Percentiles rank a stretch among this genome's conserved stretches.
These are phyloP conservation scores for Pachycephus smyrnensis DNA, from an alignment of 2,888 invertebrate species.

Conservation along the genomic window DNA sequence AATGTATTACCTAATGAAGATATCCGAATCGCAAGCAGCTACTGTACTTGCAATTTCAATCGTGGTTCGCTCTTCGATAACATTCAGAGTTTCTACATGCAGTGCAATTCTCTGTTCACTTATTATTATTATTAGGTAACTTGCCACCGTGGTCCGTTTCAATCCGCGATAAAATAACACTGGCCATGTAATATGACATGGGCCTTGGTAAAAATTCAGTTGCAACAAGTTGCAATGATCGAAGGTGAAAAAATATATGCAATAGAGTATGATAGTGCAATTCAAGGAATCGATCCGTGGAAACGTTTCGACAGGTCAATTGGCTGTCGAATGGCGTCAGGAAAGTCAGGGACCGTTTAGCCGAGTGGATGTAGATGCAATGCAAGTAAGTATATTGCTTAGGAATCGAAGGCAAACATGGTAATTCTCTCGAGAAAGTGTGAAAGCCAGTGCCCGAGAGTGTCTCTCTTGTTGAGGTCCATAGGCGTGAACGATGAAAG, in stretches of 20 bases:
- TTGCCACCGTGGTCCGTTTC: neutral
- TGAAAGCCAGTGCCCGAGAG: slow-evolving; percentile 27
- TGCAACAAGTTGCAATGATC: neutral
- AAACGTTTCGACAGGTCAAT: neutral
- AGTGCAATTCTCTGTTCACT: neutral
- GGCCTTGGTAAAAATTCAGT: neutral
- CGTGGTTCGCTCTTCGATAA: neutral
- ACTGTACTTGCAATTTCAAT: neutral
- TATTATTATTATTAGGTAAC: neutral
- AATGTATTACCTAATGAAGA: neutral
- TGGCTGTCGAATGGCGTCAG: neutral
- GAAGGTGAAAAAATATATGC: neutral
- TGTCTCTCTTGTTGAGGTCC: neutral
- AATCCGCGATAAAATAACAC: neutral
- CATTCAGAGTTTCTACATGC: neutral
- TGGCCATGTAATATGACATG: neutral
- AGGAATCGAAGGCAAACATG: slow-evolving; percentile 2
- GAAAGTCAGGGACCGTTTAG: neutral
- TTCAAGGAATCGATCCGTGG: neutral
- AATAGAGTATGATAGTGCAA: neutral
- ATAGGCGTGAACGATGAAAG: slow-evolving; percentile 4
- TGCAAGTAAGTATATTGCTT: neutral
- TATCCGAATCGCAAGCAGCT: neutral
- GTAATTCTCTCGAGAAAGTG: slow-evolving; percentile 38
- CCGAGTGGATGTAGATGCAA: slow-evolving; percentile 8